phyloP scores from a whole-genome alignment of 2,113 vertebrate species.

The Scortum barcoo region DNA sequence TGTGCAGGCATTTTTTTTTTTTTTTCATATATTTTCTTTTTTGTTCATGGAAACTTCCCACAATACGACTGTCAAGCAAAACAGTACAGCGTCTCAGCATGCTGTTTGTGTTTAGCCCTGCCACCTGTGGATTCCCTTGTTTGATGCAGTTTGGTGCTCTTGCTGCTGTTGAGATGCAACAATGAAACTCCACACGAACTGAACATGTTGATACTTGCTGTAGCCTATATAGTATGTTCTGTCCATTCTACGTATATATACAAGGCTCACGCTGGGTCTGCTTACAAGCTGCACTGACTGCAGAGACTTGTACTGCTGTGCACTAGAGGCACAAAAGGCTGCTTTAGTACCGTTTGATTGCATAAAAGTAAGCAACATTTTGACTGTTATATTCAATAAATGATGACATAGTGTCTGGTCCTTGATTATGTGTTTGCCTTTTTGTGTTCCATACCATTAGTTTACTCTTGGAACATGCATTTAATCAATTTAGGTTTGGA shows the following conservation, averaged over 20 bases:
- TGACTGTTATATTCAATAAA: conserved; percentile 4
- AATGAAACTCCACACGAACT: background rate
- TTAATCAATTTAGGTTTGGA: too few relatives aligned
- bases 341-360: background rate
- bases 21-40: background rate
- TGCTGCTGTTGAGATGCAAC: background rate
- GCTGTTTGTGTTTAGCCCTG: background rate
- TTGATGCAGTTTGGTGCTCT: background rate
- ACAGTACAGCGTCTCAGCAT: background rate
- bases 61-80: background rate
- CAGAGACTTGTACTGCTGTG: background rate
- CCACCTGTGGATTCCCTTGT: background rate
- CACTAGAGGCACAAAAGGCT: background rate
- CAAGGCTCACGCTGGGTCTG: background rate
- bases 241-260: background rate
- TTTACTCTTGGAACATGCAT: too few relatives aligned
- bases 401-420: conserved; percentile 6
- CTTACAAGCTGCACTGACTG: background rate
- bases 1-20: background rate
- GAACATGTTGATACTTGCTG: background rate
- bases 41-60: too few relatives aligned
- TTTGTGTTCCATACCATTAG: background rate
- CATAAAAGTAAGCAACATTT: background rate
- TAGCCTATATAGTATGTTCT: background rate
- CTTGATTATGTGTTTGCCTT: conserved; percentile 12